Conservation (phyloP, 2,888 invertebrate species). For the Caenorhabditis zanzibari region DNA sequence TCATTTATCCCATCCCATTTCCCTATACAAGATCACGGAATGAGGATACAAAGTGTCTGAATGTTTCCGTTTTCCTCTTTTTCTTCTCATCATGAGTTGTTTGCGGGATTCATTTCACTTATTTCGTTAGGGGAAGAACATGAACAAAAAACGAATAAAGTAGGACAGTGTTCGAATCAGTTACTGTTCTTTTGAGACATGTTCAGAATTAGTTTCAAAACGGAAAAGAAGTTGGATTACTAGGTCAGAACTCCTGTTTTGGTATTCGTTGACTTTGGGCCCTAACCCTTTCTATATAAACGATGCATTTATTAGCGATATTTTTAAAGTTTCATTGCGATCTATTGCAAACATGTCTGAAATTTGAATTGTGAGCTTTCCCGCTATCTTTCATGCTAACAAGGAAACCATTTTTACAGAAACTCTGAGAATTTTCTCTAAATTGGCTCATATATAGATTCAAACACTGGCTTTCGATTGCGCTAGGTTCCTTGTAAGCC, state of each 20-base stretch:
- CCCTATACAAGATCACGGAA: slow-evolving; percentile 11
- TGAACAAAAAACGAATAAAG: slow-evolving; percentile 23
- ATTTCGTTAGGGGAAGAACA: slow-evolving; percentile 30
- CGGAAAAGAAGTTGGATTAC: not conserved
- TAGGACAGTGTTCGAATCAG: slow-evolving; percentile 48
- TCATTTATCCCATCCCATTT: not conserved
- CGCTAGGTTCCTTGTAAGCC: too few species aligned
- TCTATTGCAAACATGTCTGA: too few species aligned
- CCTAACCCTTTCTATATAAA: too few species aligned
- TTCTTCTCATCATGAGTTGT: slow-evolving; percentile 30
- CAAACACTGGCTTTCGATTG: too few species aligned
- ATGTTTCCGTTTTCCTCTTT: slow-evolving; percentile 21
- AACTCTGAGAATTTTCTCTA: too few species aligned
- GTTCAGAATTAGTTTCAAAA: slow-evolving; percentile 11
- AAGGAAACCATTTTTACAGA: too few species aligned
- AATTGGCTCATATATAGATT: too few species aligned
- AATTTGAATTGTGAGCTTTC: too few species aligned
- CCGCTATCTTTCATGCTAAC: too few species aligned
- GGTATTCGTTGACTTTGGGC: not conserved
- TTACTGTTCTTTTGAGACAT: slow-evolving; percentile 23
- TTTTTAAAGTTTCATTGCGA: too few species aligned
- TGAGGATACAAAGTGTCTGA: slow-evolving; percentile 22
- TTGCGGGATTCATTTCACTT: slow-evolving; percentile 58
- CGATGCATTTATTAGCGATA: too few species aligned
- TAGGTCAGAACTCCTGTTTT: slow-evolving; percentile 4